These are phyloP conservation scores for Bradypodion pumilum DNA, from an alignment of 2,797 vertebrate genomes.

Conservation along the genomic window DNA sequence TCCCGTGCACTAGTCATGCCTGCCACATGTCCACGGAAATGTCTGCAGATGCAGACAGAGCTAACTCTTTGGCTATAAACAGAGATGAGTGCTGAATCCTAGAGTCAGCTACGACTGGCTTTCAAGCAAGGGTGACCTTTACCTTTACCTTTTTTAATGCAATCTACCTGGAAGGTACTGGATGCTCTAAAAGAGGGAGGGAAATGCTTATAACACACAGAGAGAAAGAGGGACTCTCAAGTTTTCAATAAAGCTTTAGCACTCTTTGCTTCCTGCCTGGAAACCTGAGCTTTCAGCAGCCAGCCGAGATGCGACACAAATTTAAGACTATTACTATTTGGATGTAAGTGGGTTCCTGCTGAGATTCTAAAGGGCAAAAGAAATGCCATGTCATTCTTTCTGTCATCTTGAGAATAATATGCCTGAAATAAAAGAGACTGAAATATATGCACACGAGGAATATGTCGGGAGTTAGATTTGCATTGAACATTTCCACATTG, in stretches of 20 bases:
- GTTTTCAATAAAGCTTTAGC: not conserved
- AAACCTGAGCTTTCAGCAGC: not conserved
- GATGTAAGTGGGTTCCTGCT: not conserved
- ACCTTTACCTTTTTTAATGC: no score
- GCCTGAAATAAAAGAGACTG: not conserved
- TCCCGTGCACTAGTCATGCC: no score
- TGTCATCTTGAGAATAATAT: not conserved
- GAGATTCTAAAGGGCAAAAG: not conserved
- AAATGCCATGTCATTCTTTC: not conserved
- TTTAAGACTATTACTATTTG: constrained; percentile 1
- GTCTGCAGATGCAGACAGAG: no score
- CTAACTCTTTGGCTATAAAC: no score
- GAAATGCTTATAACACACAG: not conserved
- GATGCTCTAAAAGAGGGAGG: not conserved
- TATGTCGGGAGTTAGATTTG: not conserved
- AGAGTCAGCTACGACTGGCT: no score
- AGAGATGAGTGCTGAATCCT: no score
- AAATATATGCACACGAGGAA: not conserved
- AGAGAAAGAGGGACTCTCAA: not conserved
- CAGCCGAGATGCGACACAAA: not conserved
- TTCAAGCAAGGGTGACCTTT: no score
- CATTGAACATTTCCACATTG: not conserved
- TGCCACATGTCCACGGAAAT: no score
- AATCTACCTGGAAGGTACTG: not conserved
- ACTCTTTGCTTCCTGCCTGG: not conserved